phyloP scores from a whole-genome alignment of 2,888 invertebrate genomes.

The Torymus texanus region DNA sequence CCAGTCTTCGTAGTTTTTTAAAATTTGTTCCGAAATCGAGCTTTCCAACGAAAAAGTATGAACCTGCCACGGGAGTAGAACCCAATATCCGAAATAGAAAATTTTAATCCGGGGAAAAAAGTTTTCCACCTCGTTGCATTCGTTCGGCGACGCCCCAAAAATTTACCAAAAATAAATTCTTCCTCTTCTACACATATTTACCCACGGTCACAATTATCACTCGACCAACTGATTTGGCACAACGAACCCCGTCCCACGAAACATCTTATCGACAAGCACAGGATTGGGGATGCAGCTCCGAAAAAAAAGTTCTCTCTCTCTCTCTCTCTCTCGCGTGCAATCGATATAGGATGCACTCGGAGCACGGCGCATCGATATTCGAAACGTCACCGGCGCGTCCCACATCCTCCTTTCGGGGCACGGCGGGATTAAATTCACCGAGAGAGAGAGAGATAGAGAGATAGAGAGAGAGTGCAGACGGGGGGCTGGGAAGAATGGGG shows the following conservation, averaged over 20 bases:
- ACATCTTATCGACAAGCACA: slow-evolving; percentile 27
- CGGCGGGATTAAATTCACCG: slow-evolving; percentile 20
- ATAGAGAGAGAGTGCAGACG: neutral
- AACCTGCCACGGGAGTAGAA: too few species aligned
- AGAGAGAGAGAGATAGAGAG: neutral
- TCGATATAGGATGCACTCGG: neutral
- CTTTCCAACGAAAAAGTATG: too few species aligned
- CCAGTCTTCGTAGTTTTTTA: too few species aligned
- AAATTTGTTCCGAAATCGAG: too few species aligned
- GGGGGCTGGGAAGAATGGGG: slow-evolving; percentile 8
- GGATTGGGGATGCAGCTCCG: neutral
- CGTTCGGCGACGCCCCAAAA: too few species aligned
- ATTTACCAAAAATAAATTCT: too few species aligned
- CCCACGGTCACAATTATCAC: too few species aligned
- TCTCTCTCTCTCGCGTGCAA: neutral
- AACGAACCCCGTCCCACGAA: neutral
- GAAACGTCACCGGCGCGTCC: slow-evolving; percentile 38
- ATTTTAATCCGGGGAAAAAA: too few species aligned
- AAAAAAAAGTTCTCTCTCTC: neutral
- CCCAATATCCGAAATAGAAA: too few species aligned
- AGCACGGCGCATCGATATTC: slow-evolving; percentile 33
- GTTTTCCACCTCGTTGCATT: too few species aligned
- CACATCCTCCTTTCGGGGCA: neutral
- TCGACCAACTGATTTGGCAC: neutral
- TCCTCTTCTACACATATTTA: too few species aligned